Base-by-base conservation (phyloP, 2,888 invertebrate genomes). In the Oxycera nigricornis region DNA sequence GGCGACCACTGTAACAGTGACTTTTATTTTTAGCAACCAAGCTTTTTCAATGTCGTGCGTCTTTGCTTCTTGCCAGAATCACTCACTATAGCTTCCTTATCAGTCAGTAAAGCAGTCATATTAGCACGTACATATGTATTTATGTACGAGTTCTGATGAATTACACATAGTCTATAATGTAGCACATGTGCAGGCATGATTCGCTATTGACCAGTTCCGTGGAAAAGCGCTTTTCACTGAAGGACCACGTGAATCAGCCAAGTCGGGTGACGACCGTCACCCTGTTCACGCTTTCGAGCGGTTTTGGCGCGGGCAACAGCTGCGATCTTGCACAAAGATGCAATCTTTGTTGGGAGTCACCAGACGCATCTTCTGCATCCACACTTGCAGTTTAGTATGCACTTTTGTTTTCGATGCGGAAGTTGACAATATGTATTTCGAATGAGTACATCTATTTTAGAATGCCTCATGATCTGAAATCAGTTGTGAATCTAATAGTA, bases 21-120 rank as follows among this genome's bases (percentile, higher is more conserved):
- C 6, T 68, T 11, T 46, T 68, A 68, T 68, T 68, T 68, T 68
- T 68, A 46, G 67, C 26, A 68, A 28, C 28, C 11, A 20, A 46
- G 67, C 65, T 65, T 65, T 65, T 41, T 6, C 26, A 65, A 65
- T 24, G 62, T 65, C 41, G 39, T 41, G 41, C 17, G 30, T 9
- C 11, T 55, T 55, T 39, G 20, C 14, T 39, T 41, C 17, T 41
- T 41, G 14, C 26, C 46, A 22, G 30, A 30, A 41, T 11, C 35
- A 24, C 22, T 24, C 31, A 24, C 41, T 65, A 2, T 28, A n/a
- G 17, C 2, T 68, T 46, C n/a, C 67, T 68, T 68, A 68, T 68
- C 67, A 46, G 26, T 50, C 22, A n/a, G 65, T 65, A 22, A 22
- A 65, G 20, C 55, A 3, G 55, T 26, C 22, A 55, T 24, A 55